phyloP scores from a whole-genome alignment of 1,140 invertebrate species.

The Apis cerana region DNA sequence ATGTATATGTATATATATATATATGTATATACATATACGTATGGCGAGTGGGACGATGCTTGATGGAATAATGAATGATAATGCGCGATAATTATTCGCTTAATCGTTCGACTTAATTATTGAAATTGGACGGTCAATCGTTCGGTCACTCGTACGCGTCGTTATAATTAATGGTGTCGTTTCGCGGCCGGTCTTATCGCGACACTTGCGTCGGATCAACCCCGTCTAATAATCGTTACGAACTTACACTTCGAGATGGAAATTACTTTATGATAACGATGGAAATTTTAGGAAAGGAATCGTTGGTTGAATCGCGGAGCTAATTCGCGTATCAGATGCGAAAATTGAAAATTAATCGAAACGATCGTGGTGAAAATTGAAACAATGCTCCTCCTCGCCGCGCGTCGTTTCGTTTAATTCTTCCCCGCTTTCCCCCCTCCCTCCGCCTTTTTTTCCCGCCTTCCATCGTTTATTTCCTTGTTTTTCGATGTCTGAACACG shows the following conservation, averaged over 20 bases:
- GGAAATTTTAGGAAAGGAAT: no score
- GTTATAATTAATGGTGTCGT: conserved; percentile 50
- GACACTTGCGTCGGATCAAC: not conserved
- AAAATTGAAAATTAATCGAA: conserved; percentile 31
- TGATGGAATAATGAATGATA: conserved; percentile 61
- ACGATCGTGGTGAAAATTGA: conserved; percentile 26
- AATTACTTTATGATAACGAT: not conserved
- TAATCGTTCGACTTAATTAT: conserved; percentile 61
- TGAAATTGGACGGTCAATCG: conserved; percentile 61
- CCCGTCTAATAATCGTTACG: not conserved
- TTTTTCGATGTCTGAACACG: not conserved
- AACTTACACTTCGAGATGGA: no score
- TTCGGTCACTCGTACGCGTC: not conserved
- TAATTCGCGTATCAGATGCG: not conserved
- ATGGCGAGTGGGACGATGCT: conserved; percentile 2
- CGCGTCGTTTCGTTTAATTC: not conserved
- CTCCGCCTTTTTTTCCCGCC: not conserved
- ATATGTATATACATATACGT: no score
- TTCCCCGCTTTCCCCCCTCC: no score
- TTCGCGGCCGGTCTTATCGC: conserved; percentile 15
- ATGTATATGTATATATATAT: no score
- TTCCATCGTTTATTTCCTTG: not conserved
- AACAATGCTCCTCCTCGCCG: not conserved
- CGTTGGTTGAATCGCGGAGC: no score
- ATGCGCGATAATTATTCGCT: conserved; percentile 55